Percentiles rank a stretch among this genome's conserved stretches.
phyloP scores from a whole-genome alignment of 1,140 invertebrate genomes.

The Choristoneura fumiferana region DNA sequence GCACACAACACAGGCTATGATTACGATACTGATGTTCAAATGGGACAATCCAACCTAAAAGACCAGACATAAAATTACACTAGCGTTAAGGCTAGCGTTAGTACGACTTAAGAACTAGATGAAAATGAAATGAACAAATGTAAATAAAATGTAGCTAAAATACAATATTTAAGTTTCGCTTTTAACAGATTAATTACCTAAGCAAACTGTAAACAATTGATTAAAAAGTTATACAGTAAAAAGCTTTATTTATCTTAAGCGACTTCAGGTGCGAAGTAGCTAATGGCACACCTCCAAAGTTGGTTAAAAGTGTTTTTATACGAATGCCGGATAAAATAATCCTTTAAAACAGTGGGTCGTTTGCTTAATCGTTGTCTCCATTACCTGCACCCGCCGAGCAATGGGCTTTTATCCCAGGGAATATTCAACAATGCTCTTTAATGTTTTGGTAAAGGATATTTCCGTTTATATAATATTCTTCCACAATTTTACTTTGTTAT shows the following conservation, averaged over 20 bases:
- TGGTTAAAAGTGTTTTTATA: background rate
- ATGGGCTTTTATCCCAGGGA: slow-evolving; percentile 1
- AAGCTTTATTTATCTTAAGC: background rate
- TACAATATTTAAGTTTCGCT: too few species aligned
- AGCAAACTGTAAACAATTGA: too few species aligned
- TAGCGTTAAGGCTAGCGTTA: too few species aligned
- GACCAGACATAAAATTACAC: too few species aligned
- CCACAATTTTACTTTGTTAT: background rate
- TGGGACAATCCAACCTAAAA: too few species aligned
- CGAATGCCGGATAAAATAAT: slow-evolving; percentile 4
- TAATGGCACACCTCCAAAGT: background rate
- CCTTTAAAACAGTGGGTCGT: slow-evolving; percentile 15
- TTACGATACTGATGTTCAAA: too few species aligned
- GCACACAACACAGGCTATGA: too few species aligned
- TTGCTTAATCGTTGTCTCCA: slow-evolving; percentile 22
- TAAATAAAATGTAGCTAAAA: too few species aligned
- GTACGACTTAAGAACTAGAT: too few species aligned
- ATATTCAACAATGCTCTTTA: slow-evolving; percentile 19
- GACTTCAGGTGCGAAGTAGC: background rate
- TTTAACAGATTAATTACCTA: too few species aligned
- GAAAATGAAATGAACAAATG: too few species aligned
- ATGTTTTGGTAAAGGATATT: slow-evolving; percentile 1
- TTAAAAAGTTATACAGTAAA: too few species aligned
- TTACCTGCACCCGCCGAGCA: slow-evolving; percentile 19
- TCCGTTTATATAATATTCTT: background rate